Conservation (phyloP, 2,113 vertebrate species). For the Cololabis saira region DNA sequence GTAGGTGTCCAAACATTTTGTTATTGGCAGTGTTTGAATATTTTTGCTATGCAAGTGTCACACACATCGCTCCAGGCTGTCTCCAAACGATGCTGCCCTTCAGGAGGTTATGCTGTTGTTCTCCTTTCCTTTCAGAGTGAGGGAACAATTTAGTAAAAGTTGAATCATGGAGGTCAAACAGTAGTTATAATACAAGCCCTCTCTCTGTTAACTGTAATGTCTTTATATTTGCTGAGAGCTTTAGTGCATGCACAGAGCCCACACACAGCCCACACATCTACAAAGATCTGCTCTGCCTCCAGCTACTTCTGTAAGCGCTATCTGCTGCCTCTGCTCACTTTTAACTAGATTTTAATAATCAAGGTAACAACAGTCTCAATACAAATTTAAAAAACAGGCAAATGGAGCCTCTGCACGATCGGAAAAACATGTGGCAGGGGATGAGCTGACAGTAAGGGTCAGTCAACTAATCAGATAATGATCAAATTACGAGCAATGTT, state of each 20-base stretch:
- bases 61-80: conserved; percentile 35
- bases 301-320: background rate
- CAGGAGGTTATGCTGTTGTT: conserved; percentile 4
- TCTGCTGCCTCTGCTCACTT: conserved; percentile 3
- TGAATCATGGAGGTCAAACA: conserved; percentile 28
- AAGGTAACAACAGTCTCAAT: too few species aligned
- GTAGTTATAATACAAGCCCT: background rate
- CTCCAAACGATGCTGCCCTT: conserved; percentile 42
- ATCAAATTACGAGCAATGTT: too few species aligned
- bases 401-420: too few species aligned
- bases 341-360: background rate
- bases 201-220: conserved; percentile 5
- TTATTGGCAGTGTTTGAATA: conserved; percentile 35
- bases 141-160: conserved; percentile 28
- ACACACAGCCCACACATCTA: conserved; percentile 35
- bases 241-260: conserved; percentile 14
- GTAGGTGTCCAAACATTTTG: conserved; percentile 35
- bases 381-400: too few species aligned
- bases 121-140: conserved; percentile 10
- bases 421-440: too few species aligned
- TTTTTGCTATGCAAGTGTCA: conserved; percentile 49
- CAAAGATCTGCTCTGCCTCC: conserved; percentile 4
- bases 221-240: conserved; percentile 28
- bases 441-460: too few species aligned
- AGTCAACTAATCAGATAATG: too few species aligned